A percentile compares a stretch with the other conserved stretches of the same genome.
Conservation (phyloP, 2,797 vertebrate genomes). For the Cyprinella venusta region DNA sequence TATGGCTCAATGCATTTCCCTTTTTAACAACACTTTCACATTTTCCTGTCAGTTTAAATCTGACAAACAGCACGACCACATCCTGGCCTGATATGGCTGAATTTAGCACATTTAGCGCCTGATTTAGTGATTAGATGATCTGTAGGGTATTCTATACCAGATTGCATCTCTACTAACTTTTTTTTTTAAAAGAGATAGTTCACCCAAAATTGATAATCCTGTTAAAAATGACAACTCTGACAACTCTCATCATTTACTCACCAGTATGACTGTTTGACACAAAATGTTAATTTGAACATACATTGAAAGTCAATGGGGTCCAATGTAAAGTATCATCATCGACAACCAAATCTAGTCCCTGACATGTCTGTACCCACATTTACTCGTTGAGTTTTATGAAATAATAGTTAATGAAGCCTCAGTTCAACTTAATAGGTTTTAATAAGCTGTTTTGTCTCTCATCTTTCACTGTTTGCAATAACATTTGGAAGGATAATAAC, state of each 20-base stretch:
- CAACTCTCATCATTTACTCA: background rate
- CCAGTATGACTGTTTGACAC: too few relatives aligned
- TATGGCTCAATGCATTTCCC: background rate
- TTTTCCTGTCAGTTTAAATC: conserved; percentile 19
- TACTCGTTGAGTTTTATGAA: background rate
- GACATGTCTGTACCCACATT: too few relatives aligned
- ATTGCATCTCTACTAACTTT: background rate
- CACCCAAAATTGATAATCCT: background rate
- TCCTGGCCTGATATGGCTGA: background rate
- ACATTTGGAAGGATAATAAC: conserved; percentile 29
- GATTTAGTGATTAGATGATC: background rate
- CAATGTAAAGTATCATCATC: background rate
- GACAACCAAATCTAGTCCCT: background rate
- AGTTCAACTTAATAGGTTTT: background rate
- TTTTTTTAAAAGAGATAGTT: background rate
- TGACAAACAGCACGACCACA: conserved; percentile 5
- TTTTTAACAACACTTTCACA: conserved; percentile 1
- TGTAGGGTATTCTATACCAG: background rate
- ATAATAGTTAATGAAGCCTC: background rate
- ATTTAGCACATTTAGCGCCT: background rate
- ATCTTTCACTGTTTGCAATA: background rate
- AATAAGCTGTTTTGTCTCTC: background rate
- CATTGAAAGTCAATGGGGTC: background rate
- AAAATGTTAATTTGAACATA: too few relatives aligned
- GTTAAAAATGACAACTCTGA: background rate